Conservation (phyloP, 2,113 vertebrate genomes). For the Antechinus flavipes region DNA sequence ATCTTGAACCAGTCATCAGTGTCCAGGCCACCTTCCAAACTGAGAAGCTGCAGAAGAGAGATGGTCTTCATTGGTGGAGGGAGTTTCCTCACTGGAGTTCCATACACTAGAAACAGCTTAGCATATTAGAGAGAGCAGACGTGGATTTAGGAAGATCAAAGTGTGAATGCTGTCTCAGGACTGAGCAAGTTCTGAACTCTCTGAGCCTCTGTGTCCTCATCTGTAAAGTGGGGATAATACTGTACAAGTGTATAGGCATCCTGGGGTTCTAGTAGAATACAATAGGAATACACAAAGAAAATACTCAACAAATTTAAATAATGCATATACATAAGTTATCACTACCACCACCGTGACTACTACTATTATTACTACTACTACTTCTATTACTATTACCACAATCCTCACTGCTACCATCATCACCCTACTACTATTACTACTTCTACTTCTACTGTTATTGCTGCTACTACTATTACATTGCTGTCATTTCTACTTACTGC, state of each 20-base stretch:
- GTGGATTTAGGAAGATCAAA: neutral
- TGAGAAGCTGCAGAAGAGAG: neutral
- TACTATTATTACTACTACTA: too few species aligned
- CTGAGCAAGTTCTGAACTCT: neutral
- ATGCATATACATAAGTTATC: neutral
- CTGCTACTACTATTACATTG: too few species aligned
- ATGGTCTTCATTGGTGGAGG: neutral
- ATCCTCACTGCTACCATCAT: too few species aligned
- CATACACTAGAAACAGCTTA: neutral
- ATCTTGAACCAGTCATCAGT: neutral
- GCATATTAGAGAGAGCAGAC: neutral
- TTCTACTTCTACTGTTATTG: too few species aligned
- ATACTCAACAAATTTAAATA: neutral
- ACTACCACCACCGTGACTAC: too few species aligned
- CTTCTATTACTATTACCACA: too few species aligned
- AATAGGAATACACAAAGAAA: neutral
- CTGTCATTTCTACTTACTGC: too few species aligned
- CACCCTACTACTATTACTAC: too few species aligned
- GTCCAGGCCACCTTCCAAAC: neutral
- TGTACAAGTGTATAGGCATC: fast-evolving
- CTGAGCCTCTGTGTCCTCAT: neutral
- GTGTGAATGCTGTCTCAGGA: neutral
- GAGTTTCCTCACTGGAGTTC: neutral
- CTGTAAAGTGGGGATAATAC: neutral
- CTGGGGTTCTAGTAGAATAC: neutral